Percentiles rank a stretch among this genome's conserved stretches.
Conservation (phyloP, 2,113 vertebrate genomes). For the Tautogolabrus adspersus region DNA sequence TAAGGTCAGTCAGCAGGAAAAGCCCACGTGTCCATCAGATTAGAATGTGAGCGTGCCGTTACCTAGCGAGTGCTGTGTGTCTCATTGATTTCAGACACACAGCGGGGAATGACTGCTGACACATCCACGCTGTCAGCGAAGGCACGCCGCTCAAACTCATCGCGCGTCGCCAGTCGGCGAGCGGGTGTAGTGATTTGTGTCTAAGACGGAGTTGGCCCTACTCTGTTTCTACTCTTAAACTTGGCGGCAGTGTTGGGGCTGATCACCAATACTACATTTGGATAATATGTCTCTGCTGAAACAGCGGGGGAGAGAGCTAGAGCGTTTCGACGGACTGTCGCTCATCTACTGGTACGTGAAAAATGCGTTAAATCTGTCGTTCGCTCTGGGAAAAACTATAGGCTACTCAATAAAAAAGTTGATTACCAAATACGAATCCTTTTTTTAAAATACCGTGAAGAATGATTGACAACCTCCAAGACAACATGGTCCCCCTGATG, state of each 20-base stretch:
- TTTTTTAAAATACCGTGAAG: background rate
- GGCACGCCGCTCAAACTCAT: background rate
- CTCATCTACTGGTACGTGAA: constrained; percentile 89
- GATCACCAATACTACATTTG: constrained; percentile 4
- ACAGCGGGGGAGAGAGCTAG: constrained; percentile 80
- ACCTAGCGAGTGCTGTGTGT: constrained; percentile 5
- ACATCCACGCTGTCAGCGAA: constrained; percentile 59
- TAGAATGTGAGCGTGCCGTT: constrained; percentile 34
- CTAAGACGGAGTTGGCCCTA: background rate
- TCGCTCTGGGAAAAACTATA: background rate
- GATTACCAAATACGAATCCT: too few relatives aligned
- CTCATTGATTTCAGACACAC: constrained; percentile 25
- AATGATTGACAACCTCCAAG: background rate
- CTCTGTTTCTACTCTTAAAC: background rate
- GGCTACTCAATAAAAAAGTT: background rate
- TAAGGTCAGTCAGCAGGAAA: constrained; percentile 61
- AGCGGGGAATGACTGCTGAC: constrained; percentile 70
- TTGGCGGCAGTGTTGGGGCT: background rate
- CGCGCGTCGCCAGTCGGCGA: background rate
- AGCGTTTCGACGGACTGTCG: constrained; percentile 89
- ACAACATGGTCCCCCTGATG: background rate
- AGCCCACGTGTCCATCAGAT: constrained; percentile 52
- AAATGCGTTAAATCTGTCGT: background rate
- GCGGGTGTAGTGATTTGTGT: constrained; percentile 21
- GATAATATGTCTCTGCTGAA: constrained; percentile 86